Evolutionary conservation across 2,888 invertebrate species (phyloP), one percentile per base, ranked within the genome.

Genomic region (Leptinotarsa haldemani): DNA sequence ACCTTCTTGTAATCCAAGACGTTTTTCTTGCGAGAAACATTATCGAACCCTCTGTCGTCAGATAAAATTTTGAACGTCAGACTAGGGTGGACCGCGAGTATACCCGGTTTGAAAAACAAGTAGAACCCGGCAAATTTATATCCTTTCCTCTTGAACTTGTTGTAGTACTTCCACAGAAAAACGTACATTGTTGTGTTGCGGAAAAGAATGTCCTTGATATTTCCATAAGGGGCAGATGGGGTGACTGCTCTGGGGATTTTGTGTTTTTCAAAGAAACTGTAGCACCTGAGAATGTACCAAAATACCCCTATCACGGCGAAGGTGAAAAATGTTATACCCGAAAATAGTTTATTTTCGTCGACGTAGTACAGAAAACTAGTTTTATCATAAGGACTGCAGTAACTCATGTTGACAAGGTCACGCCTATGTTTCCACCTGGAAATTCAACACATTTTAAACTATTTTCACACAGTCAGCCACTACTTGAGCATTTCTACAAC

Each of bases 141-240:
- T 13, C 74, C 71, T 65, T 80, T 78, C 52, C 77, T 78, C 63
- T 81, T 83, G 69, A 81, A 81, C 65, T 77, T 71, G 53, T 80
- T 81, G 67, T 81, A 77, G 65, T 80, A 78, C 53, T 80, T 81
- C 81, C 82, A 81, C 52, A 82, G 66, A 40, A 77, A 77, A 48
- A 78, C 69, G 65, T 80, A 80, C 64, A 82, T 61, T 1, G 78
- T 75, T 46, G 70, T 78, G 3, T 76, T 66, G 61, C 74, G 58
- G n/a, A 74, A 75, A 30, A 81, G 18, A 13, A 82, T 78, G 66
- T 80, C 80, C 47, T 76, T 75, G 18, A 82, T 72, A 71, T 82
- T 80, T n/a, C 82, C 82, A 65, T 78, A 81, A 7, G 82, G 82
- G 30, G 80, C 79, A 12, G 52, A 75, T 9, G 82, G 82, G 22